Conservation (phyloP, 2,888 invertebrate species). For the Keiferia lycopersicella region DNA sequence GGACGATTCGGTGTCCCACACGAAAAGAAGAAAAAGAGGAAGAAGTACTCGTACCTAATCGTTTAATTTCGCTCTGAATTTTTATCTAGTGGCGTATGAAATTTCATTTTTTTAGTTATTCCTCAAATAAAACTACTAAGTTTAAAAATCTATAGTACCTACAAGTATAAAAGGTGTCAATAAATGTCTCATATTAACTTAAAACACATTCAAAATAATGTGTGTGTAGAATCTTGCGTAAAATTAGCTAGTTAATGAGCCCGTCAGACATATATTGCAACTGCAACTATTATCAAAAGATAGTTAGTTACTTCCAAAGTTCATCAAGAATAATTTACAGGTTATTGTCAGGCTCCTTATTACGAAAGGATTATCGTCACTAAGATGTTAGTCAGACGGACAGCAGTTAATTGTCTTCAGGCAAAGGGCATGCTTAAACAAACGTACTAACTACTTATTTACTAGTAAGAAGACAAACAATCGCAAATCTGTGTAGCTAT, state of each 20-base stretch:
- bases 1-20: too few relatives aligned
- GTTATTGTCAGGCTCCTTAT: background rate
- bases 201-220: too few relatives aligned
- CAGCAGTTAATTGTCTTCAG: background rate
- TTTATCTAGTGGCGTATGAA: too few relatives aligned
- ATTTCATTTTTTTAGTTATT: too few relatives aligned
- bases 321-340: background rate
- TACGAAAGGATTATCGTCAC: background rate
- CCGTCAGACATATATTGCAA: background rate
- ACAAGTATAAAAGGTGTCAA: too few relatives aligned
- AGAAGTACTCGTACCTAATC: too few relatives aligned
- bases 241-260: background rate
- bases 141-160: too few relatives aligned
- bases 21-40: too few relatives aligned
- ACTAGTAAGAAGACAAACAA: conserved; percentile 5
- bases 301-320: background rate
- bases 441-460: background rate
- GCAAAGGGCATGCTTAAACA: background rate
- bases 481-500: background rate
- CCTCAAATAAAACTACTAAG: too few relatives aligned
- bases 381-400: background rate
- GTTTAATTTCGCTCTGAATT: too few relatives aligned
- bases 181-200: too few relatives aligned
- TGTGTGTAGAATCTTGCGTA: background rate
- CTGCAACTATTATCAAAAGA: background rate